Evolutionary conservation across 2,113 vertebrate genomes (phyloP), one percentile per base, ranked within the genome.

Genomic region (Crotalus helleri): DNA sequence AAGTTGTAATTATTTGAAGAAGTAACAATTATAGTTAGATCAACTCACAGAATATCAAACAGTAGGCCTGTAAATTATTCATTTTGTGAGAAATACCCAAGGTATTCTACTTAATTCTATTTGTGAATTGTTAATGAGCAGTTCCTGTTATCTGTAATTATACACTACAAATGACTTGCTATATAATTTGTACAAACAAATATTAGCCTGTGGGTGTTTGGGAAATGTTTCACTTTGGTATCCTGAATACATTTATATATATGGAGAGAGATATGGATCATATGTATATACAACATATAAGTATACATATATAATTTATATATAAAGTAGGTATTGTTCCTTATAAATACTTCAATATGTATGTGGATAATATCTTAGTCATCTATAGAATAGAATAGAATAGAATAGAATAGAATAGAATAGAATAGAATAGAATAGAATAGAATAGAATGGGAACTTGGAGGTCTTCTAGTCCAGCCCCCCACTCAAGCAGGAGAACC

Each of bases 181-280:
- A 46, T 61, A 54, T 86, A 85, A 54, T 93, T 93, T 93, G 54
- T 93, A 89, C 90, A 93, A 91, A 93, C 87, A 93, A 91, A 91
- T 93, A 88, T 89, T 89, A 89, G n/a, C 87, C 91, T 88, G 57
- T 46, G 24, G 64, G 90, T 91, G 53, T 21, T 89, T 61, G 54
- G 55, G 33, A 91, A 92, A 44, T 3, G 12, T 53, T 86, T 89
- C 49, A 86, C 6, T 61, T 89, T 93, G 44, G 74, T 74, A 59
- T 93, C 88, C 29, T 86, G n/a, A 87, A 53, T 29, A 33, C 21
- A 29, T 64, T 4, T 64, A 64, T 29, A 64, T 64, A 12, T 29
- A 61, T 11, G 7, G 8, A 51, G 49, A 51, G 49, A 51, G 10
- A 64, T 4, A 64, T 12, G 26, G 59, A 29, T 64, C 9, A 26